A percentile compares a stretch with the other conserved stretches of the same genome.
Evolutionary conservation across 1,140 invertebrate genomes (phyloP).

Genomic region (Holcopasites calliopsidis): DNA sequence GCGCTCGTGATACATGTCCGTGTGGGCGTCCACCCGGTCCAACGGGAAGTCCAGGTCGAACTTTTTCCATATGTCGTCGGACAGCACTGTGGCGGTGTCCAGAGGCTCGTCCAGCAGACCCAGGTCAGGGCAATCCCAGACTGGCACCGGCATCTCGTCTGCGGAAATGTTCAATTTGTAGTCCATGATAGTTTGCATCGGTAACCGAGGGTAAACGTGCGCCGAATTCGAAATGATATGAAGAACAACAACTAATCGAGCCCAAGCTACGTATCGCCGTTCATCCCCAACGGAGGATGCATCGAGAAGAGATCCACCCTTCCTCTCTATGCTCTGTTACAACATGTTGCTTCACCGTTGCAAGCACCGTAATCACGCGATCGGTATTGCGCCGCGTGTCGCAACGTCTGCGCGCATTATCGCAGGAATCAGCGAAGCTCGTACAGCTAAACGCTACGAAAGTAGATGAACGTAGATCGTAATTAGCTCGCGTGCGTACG

Average conservation of each 20-base stretch:
- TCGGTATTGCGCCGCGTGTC: constrained; percentile 25
- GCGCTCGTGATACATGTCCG: constrained; percentile 58
- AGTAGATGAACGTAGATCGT: constrained; percentile 39
- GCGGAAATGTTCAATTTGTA: too few relatives aligned
- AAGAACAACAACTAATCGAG: too few relatives aligned
- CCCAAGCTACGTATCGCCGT: too few relatives aligned
- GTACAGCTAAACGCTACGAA: constrained; percentile 35
- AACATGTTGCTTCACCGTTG: constrained; percentile 21
- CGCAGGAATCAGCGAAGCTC: constrained; percentile 30
- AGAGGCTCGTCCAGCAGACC: constrained; percentile 54
- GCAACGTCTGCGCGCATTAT: constrained; percentile 33
- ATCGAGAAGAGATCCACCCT: neutral
- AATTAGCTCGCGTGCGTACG: neutral
- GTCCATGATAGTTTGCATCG: too few relatives aligned
- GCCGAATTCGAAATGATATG: neutral
- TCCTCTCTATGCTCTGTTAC: neutral
- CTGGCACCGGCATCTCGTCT: constrained; percentile 64
- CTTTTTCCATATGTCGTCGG: constrained; percentile 81
- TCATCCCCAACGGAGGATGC: too few relatives aligned
- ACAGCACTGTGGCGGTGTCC: constrained; percentile 62
- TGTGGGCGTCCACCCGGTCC: constrained; percentile 52
- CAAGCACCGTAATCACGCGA: neutral
- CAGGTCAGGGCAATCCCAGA: constrained; percentile 59
- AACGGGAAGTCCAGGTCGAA: constrained; percentile 75
- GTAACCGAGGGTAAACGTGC: too few relatives aligned